Conservation (phyloP, 2,888 invertebrate genomes). For the Spisula subtruncata region DNA sequence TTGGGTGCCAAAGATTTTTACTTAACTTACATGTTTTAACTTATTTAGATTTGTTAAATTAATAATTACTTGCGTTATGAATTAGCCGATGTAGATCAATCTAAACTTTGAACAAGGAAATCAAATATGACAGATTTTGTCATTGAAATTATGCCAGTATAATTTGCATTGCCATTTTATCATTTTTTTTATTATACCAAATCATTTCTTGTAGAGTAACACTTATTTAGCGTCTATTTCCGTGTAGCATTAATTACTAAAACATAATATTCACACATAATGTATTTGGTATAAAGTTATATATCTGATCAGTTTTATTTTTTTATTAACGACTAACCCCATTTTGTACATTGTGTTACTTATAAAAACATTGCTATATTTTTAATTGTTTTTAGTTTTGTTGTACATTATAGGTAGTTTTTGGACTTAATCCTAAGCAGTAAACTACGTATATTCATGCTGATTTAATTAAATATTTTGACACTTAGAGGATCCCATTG, state of each 20-base stretch:
- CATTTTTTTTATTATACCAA: too few species aligned
- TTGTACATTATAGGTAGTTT: conserved; percentile 4
- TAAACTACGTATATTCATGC: neutral
- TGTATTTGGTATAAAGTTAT: neutral
- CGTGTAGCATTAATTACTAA: neutral
- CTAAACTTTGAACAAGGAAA: too few species aligned
- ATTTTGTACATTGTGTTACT: conserved; percentile 3
- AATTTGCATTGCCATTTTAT: neutral
- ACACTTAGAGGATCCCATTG: too few species aligned
- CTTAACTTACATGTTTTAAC: conserved; percentile 6
- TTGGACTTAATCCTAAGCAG: neutral
- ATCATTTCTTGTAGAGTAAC: neutral
- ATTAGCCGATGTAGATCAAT: too few species aligned
- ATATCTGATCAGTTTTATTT: neutral
- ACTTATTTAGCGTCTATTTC: neutral
- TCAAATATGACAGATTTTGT: neutral
- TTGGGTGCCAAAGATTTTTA: neutral
- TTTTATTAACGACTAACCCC: neutral
- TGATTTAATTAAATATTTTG: too few species aligned
- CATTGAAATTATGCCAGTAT: conserved; percentile 9
- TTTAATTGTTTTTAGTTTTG: neutral
- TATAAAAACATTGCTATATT: neutral
- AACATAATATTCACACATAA: neutral
- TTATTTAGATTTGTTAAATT: neutral
- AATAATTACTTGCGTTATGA: too few species aligned